Conservation (phyloP, 2,797 vertebrate species). For the Cyclura pinguis region DNA sequence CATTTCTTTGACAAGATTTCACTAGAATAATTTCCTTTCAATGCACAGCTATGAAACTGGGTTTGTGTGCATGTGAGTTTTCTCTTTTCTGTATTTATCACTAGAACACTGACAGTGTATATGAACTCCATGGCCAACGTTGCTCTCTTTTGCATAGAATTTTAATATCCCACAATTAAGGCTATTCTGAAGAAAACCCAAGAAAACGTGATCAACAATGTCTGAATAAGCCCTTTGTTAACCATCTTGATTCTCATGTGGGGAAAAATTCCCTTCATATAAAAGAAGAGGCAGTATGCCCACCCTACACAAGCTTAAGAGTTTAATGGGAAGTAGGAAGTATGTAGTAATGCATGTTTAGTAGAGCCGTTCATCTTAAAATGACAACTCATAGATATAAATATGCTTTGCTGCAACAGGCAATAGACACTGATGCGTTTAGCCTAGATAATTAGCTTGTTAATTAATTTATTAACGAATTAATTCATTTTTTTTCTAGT, state of each 20-base stretch:
- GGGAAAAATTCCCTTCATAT: neutral
- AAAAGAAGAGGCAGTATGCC: slow-evolving; percentile 16
- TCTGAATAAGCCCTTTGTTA: slow-evolving; percentile 22
- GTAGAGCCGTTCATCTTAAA: slow-evolving; percentile 5
- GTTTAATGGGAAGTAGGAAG: neutral
- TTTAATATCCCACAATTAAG: slow-evolving; percentile 36
- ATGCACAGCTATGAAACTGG: neutral
- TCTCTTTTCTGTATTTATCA: slow-evolving; percentile 22
- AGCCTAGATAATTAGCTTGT: too few relatives aligned
- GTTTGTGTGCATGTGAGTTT: neutral
- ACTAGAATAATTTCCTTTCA: slow-evolving; percentile 11
- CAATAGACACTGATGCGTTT: neutral
- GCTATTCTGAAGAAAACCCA: neutral
- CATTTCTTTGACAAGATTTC: slow-evolving; percentile 15
- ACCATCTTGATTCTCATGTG: neutral
- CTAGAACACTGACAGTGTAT: slow-evolving; percentile 17
- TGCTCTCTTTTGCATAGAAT: slow-evolving; percentile 22
- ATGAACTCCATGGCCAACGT: neutral
- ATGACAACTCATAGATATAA: neutral
- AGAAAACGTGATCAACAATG: slow-evolving; percentile 3
- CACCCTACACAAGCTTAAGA: slow-evolving; percentile 7
- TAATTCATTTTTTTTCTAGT: too few relatives aligned
- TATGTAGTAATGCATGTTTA: neutral
- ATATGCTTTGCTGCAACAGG: neutral
- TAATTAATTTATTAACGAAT: too few relatives aligned